Base-by-base conservation (phyloP, 2,888 invertebrate species). In the Lathronympha strigana region DNA sequence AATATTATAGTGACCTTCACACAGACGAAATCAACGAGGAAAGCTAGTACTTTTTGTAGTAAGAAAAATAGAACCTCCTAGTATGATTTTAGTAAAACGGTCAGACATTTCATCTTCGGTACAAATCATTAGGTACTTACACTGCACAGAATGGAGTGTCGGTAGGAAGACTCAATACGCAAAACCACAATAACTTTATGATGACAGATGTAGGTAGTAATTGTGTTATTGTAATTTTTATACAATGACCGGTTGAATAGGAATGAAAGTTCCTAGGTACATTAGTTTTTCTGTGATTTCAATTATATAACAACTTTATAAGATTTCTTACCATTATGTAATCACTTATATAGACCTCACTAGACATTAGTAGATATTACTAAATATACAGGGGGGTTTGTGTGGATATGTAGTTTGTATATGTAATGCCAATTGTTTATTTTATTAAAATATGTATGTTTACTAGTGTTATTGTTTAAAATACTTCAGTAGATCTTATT, bases 161-260 rank as follows among this genome's bases (percentile, higher is more conserved):
- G 40, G 45, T 21, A 11, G 21, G 21, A 45, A 45, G 13, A 13
- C 13, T 23, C 4, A 51, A 31, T 3, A 33, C 31, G 36, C 17
- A 36, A 60, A n/a, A 60, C 58, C 64, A 53, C 64, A 64, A 51
- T 45, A 53, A 61, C 17, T n/a, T 38, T 25, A 54, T 63, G 38
- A 63, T 43, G 63, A 28, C 28, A 40, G 40, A 19, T 21, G n/a
- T 45, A 17, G n/a, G 45, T 1, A 23, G 33, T 47, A n/a, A n/a
- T 21, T 28, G 36, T 28, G 25, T 31, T 57, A 50, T 57, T 57
- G 50, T 49, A 57, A 53, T 38, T 57, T 63, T 49, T 31, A 55
- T 38, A 63, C 49, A 63, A 63, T 40, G 31, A 40, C 47, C 63
- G 49, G 31, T 33, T 51, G 63, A 63, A 57, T 58, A 47, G 28